Evolutionary conservation across 92 coral and sea anemone species (phyloP).

Genomic region (Epizoanthus illoricatus): DNA sequence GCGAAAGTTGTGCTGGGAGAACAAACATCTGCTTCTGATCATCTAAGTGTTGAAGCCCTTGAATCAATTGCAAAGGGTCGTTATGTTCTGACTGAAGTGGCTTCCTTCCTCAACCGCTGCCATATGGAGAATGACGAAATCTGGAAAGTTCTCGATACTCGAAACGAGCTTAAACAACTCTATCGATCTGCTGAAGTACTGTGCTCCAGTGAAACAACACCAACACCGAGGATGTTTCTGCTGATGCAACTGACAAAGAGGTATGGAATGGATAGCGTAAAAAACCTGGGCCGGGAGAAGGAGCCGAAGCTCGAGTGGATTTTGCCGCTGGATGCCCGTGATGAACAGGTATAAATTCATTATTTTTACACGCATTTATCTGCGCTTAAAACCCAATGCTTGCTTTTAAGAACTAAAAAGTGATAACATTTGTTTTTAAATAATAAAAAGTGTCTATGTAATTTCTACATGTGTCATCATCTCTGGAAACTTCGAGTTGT

Average conservation of each 20-base stretch:
- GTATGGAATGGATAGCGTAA: slow-evolving; percentile 64
- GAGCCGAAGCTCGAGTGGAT: slow-evolving; percentile 55
- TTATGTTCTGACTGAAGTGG: slow-evolving; percentile 44
- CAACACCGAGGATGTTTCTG: slow-evolving; percentile 58
- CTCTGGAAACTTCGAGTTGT: no score
- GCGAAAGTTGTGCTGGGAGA: background rate
- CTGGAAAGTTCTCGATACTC: slow-evolving; percentile 43
- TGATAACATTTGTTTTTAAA: no score
- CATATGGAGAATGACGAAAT: slow-evolving; percentile 30
- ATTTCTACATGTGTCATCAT: no score
- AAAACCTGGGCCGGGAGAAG: slow-evolving; percentile 36
- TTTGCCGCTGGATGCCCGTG: slow-evolving; percentile 48
- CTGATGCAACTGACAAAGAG: slow-evolving; percentile 68
- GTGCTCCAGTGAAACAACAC: slow-evolving; percentile 40
- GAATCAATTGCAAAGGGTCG: slow-evolving; percentile 71
- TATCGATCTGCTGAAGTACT: slow-evolving; percentile 42
- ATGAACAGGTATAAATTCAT: slow-evolving; percentile 1
- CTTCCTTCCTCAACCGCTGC: slow-evolving; percentile 56
- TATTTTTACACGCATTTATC: background rate
- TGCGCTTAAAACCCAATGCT: no score
- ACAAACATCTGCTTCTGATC: background rate
- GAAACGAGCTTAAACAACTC: slow-evolving; percentile 36
- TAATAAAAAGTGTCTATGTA: no score
- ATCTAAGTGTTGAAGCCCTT: slow-evolving; percentile 50
- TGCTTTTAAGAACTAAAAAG: no score